phyloP scores from a whole-genome alignment of 2,888 invertebrate genomes.

The Temnothorax rugatulus region DNA sequence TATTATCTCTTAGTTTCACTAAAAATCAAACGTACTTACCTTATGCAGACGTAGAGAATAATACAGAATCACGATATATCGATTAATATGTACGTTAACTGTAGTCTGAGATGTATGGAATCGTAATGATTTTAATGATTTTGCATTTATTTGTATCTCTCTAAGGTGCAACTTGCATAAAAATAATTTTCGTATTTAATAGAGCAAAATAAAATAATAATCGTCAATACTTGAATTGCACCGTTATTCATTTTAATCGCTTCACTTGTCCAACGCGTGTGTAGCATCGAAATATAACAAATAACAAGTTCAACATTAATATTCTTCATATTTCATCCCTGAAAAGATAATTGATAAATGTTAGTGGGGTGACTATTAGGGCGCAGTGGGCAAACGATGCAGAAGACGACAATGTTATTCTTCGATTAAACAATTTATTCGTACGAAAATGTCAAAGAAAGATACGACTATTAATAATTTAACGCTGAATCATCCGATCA shows the following conservation, averaged over 20 bases:
- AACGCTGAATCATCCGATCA: constrained; percentile 45
- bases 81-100: constrained; percentile 17
- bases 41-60: neutral
- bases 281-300: neutral
- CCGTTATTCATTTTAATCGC: constrained; percentile 1
- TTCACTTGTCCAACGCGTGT: neutral
- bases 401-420: neutral
- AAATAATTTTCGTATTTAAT: constrained; percentile 31
- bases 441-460: constrained; percentile 55
- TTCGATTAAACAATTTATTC: constrained; percentile 52
- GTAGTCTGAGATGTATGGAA: neutral
- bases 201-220: constrained; percentile 22
- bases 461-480: constrained; percentile 52
- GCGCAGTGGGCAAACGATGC: neutral
- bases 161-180: constrained; percentile 19
- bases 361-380: neutral
- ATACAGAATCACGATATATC: neutral
- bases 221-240: constrained; percentile 21
- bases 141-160: constrained; percentile 19
- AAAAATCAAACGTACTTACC: constrained; percentile 37
- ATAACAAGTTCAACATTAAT: neutral
- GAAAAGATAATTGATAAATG: neutral
- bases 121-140: constrained; percentile 6
- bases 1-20: constrained; percentile 2
- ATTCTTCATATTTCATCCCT: neutral